Evolutionary conservation across 2,797 vertebrate species (phyloP), one percentile per base, ranked within the genome.

Genomic region (Eidolon dupreanum): DNA sequence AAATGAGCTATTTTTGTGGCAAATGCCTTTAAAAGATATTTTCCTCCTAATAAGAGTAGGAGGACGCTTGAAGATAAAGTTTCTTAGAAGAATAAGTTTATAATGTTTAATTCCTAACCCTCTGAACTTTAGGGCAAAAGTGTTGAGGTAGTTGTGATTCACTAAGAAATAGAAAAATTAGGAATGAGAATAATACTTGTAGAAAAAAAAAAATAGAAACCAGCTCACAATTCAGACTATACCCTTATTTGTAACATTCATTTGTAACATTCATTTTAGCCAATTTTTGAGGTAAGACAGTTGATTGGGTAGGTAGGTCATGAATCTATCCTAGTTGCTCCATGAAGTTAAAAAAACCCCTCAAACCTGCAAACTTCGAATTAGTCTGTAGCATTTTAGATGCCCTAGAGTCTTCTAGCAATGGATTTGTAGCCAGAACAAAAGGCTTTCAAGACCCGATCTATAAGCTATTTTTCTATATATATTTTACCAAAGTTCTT

Each of bases 81-180:
- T 93, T 93, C 24, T 87, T 43, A 75, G 57, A 77, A 90, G 36
- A 88, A 59, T 46, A 83, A 78, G 26, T 73, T 95, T 94, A 49
- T 36, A 41, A 78, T 78, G 49, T 92, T 94, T 83, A 95, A 83
- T 11, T 86, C 38, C 15, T 66, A 71, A 88, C 16, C 15, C 9
- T 75, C 41, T 77, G 41, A 74, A 81, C 20, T 59, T 93, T 79
- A 90, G 22, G 46, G 31, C 24, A 87, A 87, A 53, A 26, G 24
- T 87, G 65, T 71, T 73, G 26, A 91, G 20, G 8, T 91, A 24
- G 16, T 63, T 87, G 9, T 89, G 79, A 74, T 94, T 90, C 43
- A 88, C 8, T 83, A 74, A 82, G 33, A 92, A 92, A 71, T 31
- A 41, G 91, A 65, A 22, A 38, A 49, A 12, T 13, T 57, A 46